Evolutionary conservation across 2,888 invertebrate species (phyloP).

Genomic region (Cosmorhoe ocellata): DNA sequence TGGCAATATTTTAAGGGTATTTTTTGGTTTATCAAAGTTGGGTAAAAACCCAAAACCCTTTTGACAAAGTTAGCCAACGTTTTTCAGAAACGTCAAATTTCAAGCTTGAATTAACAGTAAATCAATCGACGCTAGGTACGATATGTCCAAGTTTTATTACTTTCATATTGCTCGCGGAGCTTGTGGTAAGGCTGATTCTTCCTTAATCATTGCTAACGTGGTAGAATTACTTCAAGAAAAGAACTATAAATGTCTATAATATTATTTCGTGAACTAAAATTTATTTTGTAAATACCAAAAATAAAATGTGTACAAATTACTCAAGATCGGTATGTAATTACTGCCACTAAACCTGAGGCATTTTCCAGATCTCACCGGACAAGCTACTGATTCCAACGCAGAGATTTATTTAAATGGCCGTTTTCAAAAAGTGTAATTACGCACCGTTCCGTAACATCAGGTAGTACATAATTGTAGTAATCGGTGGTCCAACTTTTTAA

Average conservation of each 20-base stretch:
- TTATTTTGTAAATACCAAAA: not conserved
- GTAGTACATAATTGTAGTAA: constrained; percentile 54
- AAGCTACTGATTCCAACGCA: constrained; percentile 19
- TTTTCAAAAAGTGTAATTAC: constrained; percentile 22
- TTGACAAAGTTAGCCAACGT: no score
- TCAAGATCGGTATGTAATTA: constrained; percentile 12
- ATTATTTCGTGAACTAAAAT: not conserved
- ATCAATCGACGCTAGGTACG: no score
- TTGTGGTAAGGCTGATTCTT: no score
- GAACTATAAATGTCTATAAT: no score
- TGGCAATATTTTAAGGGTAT: not conserved
- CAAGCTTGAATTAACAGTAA: no score
- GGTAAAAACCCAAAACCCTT: no score
- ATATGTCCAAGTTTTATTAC: no score
- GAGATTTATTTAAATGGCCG: constrained; percentile 25
- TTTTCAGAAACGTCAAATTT: no score
- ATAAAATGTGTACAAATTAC: constrained; percentile 11
- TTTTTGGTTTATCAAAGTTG: not conserved
- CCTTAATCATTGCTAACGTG: no score
- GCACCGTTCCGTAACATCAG: constrained; percentile 32
- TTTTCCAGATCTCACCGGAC: constrained; percentile 16
- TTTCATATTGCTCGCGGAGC: no score
- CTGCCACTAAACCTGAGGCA: constrained; percentile 14
- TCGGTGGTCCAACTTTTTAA: constrained; percentile 39
- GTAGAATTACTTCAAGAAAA: no score